A percentile compares a stretch with the other conserved stretches of the same genome.
These are phyloP conservation scores for Caenorhabditis sp. DNA, from an alignment of 2,888 invertebrate genomes.

Conservation along the genomic window DNA sequence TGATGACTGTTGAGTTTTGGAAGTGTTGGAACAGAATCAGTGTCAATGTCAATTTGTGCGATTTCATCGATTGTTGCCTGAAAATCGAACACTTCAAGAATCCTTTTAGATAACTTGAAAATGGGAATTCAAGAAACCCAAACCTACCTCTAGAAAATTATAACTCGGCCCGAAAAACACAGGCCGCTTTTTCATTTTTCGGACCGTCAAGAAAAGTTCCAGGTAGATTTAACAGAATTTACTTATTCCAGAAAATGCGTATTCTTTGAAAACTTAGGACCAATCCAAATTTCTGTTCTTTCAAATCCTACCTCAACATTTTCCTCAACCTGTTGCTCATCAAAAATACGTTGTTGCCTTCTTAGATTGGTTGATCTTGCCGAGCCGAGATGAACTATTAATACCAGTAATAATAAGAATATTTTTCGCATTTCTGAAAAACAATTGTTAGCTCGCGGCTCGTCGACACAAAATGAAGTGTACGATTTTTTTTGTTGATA, in stretches of 20 bases:
- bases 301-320: neutral
- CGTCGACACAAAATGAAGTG: slow-evolving; percentile 16
- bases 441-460: slow-evolving; percentile 4
- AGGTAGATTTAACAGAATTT: no score
- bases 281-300: no score
- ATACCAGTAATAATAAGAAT: neutral
- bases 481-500: neutral
- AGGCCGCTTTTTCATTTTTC: neutral
- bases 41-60: slow-evolving; percentile 24
- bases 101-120: no score
- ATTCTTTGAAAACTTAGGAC: no score
- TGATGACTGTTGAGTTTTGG: slow-evolving; percentile 35
- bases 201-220: no score
- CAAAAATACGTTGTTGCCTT: neutral
- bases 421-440: slow-evolving; percentile 1
- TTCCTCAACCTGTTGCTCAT: slow-evolving; percentile 1
- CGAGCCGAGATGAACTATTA: neutral
- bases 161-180: neutral
- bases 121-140: neutral
- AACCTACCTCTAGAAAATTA: no score
- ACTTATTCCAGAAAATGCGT: no score
- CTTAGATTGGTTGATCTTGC: neutral
- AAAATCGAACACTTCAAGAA: no score
- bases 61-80: slow-evolving; percentile 8
- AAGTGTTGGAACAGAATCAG: slow-evolving; percentile 20